Conservation (phyloP, 2,888 invertebrate genomes). For the Calephelis perditalis region DNA sequence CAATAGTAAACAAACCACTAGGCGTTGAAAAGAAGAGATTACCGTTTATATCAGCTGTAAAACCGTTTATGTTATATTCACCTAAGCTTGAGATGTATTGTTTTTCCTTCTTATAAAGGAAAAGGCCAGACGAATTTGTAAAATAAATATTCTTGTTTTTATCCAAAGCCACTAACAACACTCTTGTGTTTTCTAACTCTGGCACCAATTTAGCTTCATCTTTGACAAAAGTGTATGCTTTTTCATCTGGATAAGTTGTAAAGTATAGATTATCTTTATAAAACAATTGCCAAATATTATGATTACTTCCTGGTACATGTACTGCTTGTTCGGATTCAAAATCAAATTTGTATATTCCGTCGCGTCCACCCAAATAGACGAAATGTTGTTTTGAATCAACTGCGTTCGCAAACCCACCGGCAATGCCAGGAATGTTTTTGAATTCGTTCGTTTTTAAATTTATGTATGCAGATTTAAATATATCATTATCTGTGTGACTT, state of each 20-base stretch:
- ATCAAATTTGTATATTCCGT: slow-evolving; percentile 50
- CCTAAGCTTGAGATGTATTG: slow-evolving; percentile 25
- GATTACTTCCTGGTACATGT: slow-evolving; percentile 34
- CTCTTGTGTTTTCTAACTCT: slow-evolving; percentile 29
- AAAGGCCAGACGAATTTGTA: slow-evolving; percentile 36
- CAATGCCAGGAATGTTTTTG: slow-evolving; percentile 39
- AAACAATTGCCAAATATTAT: slow-evolving; percentile 61
- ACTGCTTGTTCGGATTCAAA: slow-evolving; percentile 39
- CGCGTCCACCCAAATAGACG: slow-evolving; percentile 52
- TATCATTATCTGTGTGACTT: slow-evolving; percentile 23
- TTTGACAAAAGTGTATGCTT: slow-evolving; percentile 28
- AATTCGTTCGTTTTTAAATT: slow-evolving; percentile 46
- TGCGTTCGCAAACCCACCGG: slow-evolving; percentile 49
- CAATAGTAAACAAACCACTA: slow-evolving; percentile 32
- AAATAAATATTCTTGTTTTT: slow-evolving; percentile 34
- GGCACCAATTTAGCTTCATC: slow-evolving; percentile 25
- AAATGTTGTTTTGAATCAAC: slow-evolving; percentile 41
- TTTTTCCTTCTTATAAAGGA: slow-evolving; percentile 25
- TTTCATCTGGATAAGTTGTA: slow-evolving; percentile 40
- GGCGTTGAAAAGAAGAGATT: slow-evolving; percentile 38
- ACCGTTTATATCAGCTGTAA: slow-evolving; percentile 34
- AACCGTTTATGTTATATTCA: slow-evolving; percentile 33
- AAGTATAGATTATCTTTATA: slow-evolving; percentile 52
- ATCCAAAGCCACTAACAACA: slow-evolving; percentile 33
- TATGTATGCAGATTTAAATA: slow-evolving; percentile 44